Conservation (phyloP, 1,140 invertebrate genomes). For the Psilanteris sp. region DNA sequence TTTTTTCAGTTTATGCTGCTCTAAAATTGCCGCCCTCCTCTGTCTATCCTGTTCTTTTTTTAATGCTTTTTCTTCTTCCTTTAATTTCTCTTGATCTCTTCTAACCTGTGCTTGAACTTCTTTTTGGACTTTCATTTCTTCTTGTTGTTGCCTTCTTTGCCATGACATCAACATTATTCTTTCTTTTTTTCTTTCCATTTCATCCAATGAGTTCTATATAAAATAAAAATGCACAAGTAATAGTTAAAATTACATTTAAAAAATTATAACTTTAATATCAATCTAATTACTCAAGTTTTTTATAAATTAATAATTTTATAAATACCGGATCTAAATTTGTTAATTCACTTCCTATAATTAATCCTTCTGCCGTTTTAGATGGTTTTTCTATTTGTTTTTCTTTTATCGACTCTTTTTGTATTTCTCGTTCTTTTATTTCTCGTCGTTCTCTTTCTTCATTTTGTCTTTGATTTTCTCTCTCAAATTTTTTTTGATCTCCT, state of each 20-base stretch:
- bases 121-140: conserved; percentile 90
- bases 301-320: too few species aligned
- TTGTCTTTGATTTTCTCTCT: conserved; percentile 76
- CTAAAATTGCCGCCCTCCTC: conserved; percentile 91
- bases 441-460: conserved; percentile 73
- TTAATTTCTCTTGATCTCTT: conserved; percentile 88
- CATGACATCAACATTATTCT: conserved; percentile 91
- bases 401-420: conserved; percentile 74
- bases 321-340: conserved; percentile 85
- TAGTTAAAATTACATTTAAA: conserved; percentile 15
- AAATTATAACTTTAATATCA: too few species aligned
- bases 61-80: conserved; percentile 90
- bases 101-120: conserved; percentile 91
- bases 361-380: conserved; percentile 80
- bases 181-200: conserved; percentile 95
- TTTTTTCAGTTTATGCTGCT: conserved; percentile 97
- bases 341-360: conserved; percentile 86
- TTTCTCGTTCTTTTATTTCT: conserved; percentile 70
- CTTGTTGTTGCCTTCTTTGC: conserved; percentile 92
- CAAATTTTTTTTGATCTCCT: conserved; percentile 72
- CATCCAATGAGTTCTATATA: conserved; percentile 86
- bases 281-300: too few species aligned
- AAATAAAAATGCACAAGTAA: conserved; percentile 10
- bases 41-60: conserved; percentile 95
- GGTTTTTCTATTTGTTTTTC: conserved; percentile 75